Percentiles rank a stretch among this genome's conserved stretches.
Conservation (phyloP, 1,140 invertebrate species). For the Penaeus indicus region DNA sequence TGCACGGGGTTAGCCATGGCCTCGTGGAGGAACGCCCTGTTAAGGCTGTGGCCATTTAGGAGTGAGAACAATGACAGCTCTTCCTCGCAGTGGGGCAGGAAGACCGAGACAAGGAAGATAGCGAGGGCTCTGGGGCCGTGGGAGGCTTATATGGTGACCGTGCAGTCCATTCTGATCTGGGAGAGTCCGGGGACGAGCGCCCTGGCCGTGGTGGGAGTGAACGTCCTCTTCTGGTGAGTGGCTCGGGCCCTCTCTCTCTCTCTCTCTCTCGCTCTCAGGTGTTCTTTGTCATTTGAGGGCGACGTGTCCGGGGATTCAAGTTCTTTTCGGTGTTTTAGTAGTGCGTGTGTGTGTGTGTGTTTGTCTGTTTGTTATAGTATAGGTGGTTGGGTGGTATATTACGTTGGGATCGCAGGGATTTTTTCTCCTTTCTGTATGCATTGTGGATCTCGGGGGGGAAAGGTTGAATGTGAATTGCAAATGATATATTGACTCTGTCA, state of each 20-base stretch:
- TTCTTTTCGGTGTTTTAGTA: not conserved
- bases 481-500: too few relatives aligned
- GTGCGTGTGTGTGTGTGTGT: not conserved
- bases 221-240: conserved; percentile 68
- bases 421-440: too few relatives aligned
- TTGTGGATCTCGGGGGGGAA: too few relatives aligned
- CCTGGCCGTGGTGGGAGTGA: conserved; percentile 66
- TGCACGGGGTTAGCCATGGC: conserved; percentile 12
- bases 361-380: not conserved
- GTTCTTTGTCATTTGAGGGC: not conserved
- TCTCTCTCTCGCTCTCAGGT: not conserved
- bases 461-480: too few relatives aligned
- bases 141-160: conserved; percentile 67
- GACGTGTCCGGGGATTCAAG: not conserved
- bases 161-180: conserved; percentile 69
- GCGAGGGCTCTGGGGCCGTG: conserved; percentile 66
- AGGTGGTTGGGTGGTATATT: not conserved
- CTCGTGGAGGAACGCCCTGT: conserved; percentile 31
- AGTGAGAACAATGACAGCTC: conserved; percentile 40
- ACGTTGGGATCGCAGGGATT: too few relatives aligned
- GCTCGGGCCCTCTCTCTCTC: too few relatives aligned
- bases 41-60: conserved; percentile 60
- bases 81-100: conserved; percentile 34
- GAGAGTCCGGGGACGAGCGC: conserved; percentile 67
- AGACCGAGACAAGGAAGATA: conserved; percentile 52